These are phyloP conservation scores for Glyphotaelius pellucidus DNA, from an alignment of 2,888 invertebrate species.

Conservation along the genomic window DNA sequence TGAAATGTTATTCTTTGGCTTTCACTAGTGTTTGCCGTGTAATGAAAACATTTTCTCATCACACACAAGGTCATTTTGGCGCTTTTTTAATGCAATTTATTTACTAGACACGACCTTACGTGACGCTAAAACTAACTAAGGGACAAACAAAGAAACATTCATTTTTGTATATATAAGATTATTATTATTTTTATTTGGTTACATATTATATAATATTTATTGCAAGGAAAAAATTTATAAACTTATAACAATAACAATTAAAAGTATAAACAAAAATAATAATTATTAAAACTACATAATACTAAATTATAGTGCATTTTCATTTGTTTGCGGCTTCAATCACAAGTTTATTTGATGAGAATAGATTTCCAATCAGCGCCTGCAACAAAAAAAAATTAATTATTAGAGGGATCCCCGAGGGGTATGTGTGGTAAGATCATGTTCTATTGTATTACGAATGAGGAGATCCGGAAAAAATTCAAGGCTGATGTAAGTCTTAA, in stretches of 20 bases:
- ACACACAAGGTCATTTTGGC: no score
- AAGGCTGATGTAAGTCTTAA: no score
- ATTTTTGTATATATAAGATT: not conserved
- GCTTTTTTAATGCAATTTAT: no score
- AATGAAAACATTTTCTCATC: no score
- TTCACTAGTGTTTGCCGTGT: no score
- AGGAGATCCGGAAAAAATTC: no score
- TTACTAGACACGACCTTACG: no score
- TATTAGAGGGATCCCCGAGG: not conserved
- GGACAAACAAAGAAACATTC: no score
- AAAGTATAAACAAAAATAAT: not conserved
- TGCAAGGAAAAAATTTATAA: not conserved
- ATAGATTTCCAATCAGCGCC: slow-evolving; percentile 79
- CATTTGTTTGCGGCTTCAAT: slow-evolving; percentile 35
- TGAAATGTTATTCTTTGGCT: no score
- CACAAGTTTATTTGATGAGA: slow-evolving; percentile 52
- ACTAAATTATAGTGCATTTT: not conserved
- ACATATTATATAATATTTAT: not conserved
- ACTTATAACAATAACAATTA: not conserved
- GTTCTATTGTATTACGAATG: no score
- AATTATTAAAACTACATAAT: not conserved
- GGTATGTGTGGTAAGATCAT: not conserved
- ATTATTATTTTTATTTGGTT: not conserved
- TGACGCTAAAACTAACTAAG: no score
- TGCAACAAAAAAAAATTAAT: slow-evolving; percentile 72